Evolutionary conservation across 1,140 invertebrate genomes (phyloP).

Genomic region (Drosophila leontia): DNA sequence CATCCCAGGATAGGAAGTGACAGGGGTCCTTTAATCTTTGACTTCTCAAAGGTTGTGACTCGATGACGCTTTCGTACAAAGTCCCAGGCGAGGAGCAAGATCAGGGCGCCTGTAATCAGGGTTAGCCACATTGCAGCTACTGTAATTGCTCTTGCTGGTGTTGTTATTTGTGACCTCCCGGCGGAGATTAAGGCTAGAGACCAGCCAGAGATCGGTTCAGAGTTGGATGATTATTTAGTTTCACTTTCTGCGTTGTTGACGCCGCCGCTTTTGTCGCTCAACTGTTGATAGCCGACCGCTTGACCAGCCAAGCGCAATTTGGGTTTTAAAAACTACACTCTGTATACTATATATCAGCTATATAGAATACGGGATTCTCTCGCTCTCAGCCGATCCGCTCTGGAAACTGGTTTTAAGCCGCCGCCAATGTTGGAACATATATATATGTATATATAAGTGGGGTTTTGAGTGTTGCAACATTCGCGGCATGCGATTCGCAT

Average conservation of each 20-base stretch:
- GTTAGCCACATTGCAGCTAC: slow-evolving; percentile 54
- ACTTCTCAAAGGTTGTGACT: slow-evolving; percentile 26
- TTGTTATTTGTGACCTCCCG: slow-evolving; percentile 7
- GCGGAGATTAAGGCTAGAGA: slow-evolving; percentile 9
- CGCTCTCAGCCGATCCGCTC: slow-evolving; percentile 13
- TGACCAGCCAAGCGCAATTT: slow-evolving; percentile 60
- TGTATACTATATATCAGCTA: slow-evolving; percentile 13
- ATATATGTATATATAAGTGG: background rate
- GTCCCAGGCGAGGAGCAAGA: slow-evolving; percentile 61
- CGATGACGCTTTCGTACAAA: slow-evolving; percentile 56
- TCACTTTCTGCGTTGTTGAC: slow-evolving; percentile 47
- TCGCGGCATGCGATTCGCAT: slow-evolving; percentile 15
- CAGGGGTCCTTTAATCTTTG: slow-evolving; percentile 50
- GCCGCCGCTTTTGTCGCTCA: slow-evolving; percentile 34
- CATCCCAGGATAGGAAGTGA: slow-evolving; percentile 56
- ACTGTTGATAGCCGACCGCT: slow-evolving; percentile 54
- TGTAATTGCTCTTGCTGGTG: background rate
- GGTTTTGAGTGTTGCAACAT: slow-evolving; percentile 30
- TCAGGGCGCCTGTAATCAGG: slow-evolving; percentile 43
- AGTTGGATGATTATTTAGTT: background rate
- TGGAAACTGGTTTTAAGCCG: slow-evolving; percentile 29
- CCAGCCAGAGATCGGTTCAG: slow-evolving; percentile 1
- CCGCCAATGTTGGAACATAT: background rate
- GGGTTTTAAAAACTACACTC: slow-evolving; percentile 34
- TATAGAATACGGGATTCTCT: slow-evolving; percentile 24